These are phyloP conservation scores for Semibalanus balanoides DNA, from an alignment of 1,140 invertebrate genomes.

Conservation along the genomic window DNA sequence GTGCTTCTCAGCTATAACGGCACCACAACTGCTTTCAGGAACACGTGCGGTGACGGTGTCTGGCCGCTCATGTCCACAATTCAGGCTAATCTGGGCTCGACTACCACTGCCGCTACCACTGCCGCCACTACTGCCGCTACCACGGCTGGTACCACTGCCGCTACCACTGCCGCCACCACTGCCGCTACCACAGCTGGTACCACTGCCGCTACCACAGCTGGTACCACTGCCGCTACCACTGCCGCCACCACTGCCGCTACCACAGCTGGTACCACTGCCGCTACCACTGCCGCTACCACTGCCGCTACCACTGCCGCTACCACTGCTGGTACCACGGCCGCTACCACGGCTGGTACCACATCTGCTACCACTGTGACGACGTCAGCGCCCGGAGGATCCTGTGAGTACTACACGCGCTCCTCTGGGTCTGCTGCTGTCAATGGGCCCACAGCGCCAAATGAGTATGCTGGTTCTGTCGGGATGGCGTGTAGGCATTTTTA, in stretches of 20 bases:
- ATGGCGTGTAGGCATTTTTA: no score
- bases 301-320: conserved; percentile 15
- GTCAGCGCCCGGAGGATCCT: no score
- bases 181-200: conserved; percentile 13
- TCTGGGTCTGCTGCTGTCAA: no score
- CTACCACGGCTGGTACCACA: conserved; percentile 13
- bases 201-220: conserved; percentile 12
- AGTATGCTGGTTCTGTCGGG: no score
- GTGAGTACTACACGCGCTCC: no score
- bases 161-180: conserved; percentile 13
- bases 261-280: conserved; percentile 14
- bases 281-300: conserved; percentile 11
- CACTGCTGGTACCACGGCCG: conserved; percentile 13
- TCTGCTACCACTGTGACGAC: conserved; percentile 11
- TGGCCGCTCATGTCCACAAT: background rate
- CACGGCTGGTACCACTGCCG: conserved; percentile 12
- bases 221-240: conserved; percentile 9
- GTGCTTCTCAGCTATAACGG: no score
- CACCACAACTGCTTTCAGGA: no score
- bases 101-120: conserved; percentile 13
- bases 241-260: conserved; percentile 12
- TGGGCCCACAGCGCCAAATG: no score
- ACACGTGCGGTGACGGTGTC: background rate
- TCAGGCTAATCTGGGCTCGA: background rate
- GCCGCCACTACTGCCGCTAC: conserved; percentile 14